phyloP scores from a whole-genome alignment of 2,113 vertebrate genomes.

The Astur gentilis region DNA sequence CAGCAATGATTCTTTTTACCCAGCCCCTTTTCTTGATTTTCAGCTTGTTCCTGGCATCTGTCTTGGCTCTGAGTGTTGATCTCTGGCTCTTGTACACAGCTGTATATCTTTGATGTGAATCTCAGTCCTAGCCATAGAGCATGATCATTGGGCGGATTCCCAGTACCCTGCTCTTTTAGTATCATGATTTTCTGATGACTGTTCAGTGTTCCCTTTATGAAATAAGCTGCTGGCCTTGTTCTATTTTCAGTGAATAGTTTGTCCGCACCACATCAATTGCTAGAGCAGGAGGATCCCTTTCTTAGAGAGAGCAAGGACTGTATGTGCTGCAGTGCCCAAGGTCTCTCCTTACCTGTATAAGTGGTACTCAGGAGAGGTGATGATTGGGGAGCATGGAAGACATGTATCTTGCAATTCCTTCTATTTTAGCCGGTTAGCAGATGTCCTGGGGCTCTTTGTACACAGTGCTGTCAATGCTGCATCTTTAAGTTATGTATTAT shows the following conservation, averaged over 20 bases:
- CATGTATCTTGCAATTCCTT: not conserved
- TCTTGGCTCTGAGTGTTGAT: not conserved
- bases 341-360: not conserved
- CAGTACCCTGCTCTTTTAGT: not conserved
- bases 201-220: slow-evolving; percentile 4
- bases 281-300: not conserved
- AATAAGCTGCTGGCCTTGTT: slow-evolving; percentile 18
- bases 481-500: not conserved
- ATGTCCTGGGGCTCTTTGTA: not conserved
- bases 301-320: not conserved
- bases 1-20: not conserved
- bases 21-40: not conserved
- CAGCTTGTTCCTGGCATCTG: not conserved
- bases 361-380: not conserved
- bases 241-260: not conserved
- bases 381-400: not conserved
- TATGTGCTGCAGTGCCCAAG: not conserved
- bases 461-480: not conserved
- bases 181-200: slow-evolving; percentile 9
- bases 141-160: not conserved
- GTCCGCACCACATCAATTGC: not conserved
- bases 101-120: not conserved
- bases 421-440: not conserved
- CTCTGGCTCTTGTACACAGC: not conserved
- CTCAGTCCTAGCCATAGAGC: not conserved